These are phyloP conservation scores for Platichthys flesus DNA, from an alignment of 2,113 vertebrate species.

Conservation along the genomic window DNA sequence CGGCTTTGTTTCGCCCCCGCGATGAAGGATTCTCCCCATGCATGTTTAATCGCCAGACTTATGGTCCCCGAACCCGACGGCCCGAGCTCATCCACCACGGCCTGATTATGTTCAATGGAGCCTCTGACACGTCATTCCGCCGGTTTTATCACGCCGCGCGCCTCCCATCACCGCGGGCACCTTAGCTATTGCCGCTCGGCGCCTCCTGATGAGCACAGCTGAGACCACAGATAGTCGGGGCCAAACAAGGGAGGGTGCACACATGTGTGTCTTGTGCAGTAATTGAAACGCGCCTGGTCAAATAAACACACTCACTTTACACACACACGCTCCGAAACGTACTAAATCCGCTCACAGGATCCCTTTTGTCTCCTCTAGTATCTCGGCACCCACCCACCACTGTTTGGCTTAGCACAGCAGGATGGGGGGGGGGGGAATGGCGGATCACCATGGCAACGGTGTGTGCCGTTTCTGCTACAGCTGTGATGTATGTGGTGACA, in stretches of 20 bases:
- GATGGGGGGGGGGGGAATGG: conserved; percentile 46
- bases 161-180: conserved; percentile 62
- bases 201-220: conserved; percentile 64
- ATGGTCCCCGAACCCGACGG: conserved; percentile 64
- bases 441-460: conserved; percentile 75
- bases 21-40: conserved; percentile 78
- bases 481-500: conserved; percentile 83
- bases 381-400: conserved; percentile 66
- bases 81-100: conserved; percentile 66
- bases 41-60: conserved; percentile 78
- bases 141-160: conserved; percentile 70
- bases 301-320: conserved; percentile 63
- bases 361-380: conserved; percentile 62
- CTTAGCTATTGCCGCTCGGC: conserved; percentile 66
- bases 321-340: conserved; percentile 32
- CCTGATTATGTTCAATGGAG: conserved; percentile 75
- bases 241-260: conserved; percentile 64
- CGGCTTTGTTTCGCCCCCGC: conserved; percentile 70
- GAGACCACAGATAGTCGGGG: conserved; percentile 69
- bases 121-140: conserved; percentile 71
- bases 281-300: conserved; percentile 46
- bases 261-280: conserved; percentile 26
- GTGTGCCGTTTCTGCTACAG: conserved; percentile 79
- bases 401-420: conserved; percentile 73
- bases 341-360: conserved; percentile 46